A percentile compares a stretch with the other conserved stretches of the same genome.
Conservation (phyloP, 2,113 vertebrate species). For the Nansenia antarctica region DNA sequence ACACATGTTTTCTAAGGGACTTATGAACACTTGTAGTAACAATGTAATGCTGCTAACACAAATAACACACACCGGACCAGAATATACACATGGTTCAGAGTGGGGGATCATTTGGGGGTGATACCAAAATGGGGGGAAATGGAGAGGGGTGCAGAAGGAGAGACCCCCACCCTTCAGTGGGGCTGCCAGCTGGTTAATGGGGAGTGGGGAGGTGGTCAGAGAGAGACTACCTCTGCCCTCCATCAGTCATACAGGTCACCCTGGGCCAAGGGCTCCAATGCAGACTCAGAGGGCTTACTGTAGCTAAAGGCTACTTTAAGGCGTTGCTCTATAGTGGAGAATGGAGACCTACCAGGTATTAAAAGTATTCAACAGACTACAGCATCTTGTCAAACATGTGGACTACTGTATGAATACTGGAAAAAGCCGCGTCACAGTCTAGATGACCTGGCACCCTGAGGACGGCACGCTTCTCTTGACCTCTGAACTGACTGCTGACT, state of each 20-base stretch:
- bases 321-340: slow-evolving; percentile 60
- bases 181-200: slow-evolving; percentile 6
- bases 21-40: background rate
- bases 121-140: background rate
- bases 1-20: background rate
- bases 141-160: background rate
- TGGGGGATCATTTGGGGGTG: background rate
- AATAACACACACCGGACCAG: background rate
- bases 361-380: slow-evolving; percentile 17
- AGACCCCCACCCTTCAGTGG: background rate
- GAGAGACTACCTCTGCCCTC: background rate
- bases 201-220: background rate
- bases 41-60: background rate
- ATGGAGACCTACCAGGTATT: slow-evolving; percentile 68
- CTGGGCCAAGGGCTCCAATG: background rate
- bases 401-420: background rate
- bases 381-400: background rate
- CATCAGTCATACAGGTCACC: background rate
- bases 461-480: background rate
- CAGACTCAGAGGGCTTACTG: background rate
- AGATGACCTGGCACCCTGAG: background rate
- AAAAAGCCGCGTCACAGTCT: background rate
- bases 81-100: background rate
- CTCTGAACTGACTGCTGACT: background rate
- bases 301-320: slow-evolving; percentile 16